A percentile compares a stretch with the other conserved stretches of the same genome.
phyloP scores from a whole-genome alignment of 2,888 invertebrate genomes.

The Catocala fraxini region DNA sequence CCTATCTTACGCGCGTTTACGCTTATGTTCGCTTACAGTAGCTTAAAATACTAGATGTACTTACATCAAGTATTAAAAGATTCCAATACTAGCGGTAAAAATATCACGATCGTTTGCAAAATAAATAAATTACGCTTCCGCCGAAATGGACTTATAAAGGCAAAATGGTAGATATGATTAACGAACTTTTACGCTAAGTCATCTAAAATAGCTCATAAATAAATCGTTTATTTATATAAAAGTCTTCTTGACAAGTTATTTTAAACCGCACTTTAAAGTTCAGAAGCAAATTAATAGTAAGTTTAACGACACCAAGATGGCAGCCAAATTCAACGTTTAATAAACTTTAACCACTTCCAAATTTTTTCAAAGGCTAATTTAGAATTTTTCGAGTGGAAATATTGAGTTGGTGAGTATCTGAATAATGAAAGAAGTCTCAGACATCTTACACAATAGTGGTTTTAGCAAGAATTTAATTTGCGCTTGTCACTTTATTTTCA shows the following conservation, averaged over 20 bases:
- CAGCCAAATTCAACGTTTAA: slow-evolving; percentile 33
- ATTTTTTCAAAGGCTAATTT: slow-evolving; percentile 41
- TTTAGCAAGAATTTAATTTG: slow-evolving; percentile 8
- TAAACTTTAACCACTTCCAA: slow-evolving; percentile 35
- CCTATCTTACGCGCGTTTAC: no score
- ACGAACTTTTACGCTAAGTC: no score
- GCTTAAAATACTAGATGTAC: no score
- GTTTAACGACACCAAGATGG: slow-evolving; percentile 27
- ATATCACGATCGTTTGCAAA: no score
- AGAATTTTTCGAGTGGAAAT: slow-evolving; percentile 42
- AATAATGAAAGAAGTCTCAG: slow-evolving; percentile 41
- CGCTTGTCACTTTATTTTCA: background rate
- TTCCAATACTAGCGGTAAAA: no score
- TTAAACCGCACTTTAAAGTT: slow-evolving; percentile 26
- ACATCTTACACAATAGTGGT: slow-evolving; percentile 33
- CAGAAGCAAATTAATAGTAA: slow-evolving; percentile 32
- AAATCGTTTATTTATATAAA: slow-evolving; percentile 12
- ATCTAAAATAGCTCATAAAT: background rate
- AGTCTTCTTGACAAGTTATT: slow-evolving; percentile 23
- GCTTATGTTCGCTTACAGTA: no score
- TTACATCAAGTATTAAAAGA: no score
- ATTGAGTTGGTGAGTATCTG: slow-evolving; percentile 46
- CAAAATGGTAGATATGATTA: no score
- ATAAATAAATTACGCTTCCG: no score
- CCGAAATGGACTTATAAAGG: no score